Evolutionary conservation across 2,888 invertebrate species (phyloP), one percentile per base, ranked within the genome.

Genomic region (Achlya flavicornis): DNA sequence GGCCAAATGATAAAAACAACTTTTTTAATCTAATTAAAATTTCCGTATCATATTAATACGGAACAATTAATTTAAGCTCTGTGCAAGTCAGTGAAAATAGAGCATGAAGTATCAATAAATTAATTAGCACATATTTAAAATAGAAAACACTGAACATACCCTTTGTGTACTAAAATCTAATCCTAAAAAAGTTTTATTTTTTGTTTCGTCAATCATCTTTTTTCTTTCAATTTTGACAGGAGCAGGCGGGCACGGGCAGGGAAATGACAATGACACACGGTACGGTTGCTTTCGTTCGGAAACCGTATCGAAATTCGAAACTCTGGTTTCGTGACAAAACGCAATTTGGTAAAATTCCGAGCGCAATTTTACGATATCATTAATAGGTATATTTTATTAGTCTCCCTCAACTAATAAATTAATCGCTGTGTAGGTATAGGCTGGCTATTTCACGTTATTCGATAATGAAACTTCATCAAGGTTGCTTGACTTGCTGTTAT

Each of bases 81-180:
- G 7, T 60, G 43, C n/a, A 12, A 60, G 41, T 41, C 0, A 12
- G 19, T 32, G 16, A 41, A 19, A 41, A 6, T 38, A 43, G n/a
- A 26, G 41, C 12, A 12, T 26, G 19, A 12, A 60, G 26, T n/a
- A n/a, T 48, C 14, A 46, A 53, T n/a, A 0, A 67, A 61, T 64
- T 63, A 32, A 48, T 16, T 19, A 19, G 33, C 32, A 63, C 19
- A 26, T 5, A 26, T 11, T 16, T 43, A 59, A 58, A n/a, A 43
- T 38, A 33, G 12, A 68, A 64, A 26, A 32, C 61, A 48, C 59
- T 59, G 63, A 66, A 86, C 92, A 89, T 92, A 97, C 97, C 96
- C 97, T 97, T 92, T 98, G 97, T 26, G 98, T 97, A 87, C 97
- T 97, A 84, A 97, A 95, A 94, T 98, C 98, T 79, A 98, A 95